Conservation (phyloP, 2,113 vertebrate genomes). For the Setophaga coronata region DNA sequence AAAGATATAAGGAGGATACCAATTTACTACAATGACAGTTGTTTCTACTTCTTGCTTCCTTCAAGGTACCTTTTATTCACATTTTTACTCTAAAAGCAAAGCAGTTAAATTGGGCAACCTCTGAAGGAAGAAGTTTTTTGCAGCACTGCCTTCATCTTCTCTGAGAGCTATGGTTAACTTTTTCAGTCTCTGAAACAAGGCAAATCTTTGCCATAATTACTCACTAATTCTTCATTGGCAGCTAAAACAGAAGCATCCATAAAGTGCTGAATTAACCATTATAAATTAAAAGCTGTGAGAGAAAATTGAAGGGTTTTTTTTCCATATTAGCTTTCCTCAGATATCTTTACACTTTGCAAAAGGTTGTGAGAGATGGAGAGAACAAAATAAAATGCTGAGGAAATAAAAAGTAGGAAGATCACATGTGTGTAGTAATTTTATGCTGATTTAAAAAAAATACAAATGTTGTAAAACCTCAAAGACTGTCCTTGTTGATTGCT, state of each 20-base stretch:
- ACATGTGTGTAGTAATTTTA: not conserved
- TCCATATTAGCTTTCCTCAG: not conserved
- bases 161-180: not conserved
- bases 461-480: not conserved
- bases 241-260: not conserved
- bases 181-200: not conserved
- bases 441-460: not conserved
- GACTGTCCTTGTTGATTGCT: not conserved
- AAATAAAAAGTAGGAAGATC: not conserved
- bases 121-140: not conserved
- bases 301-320: not conserved
- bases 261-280: not conserved
- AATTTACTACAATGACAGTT: not conserved
- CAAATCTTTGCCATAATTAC: not conserved
- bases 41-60: not conserved
- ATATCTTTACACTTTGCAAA: not conserved
- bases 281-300: not conserved
- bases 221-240: not conserved
- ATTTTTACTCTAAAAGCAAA: not conserved
- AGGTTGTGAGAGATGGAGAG: not conserved
- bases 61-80: not conserved
- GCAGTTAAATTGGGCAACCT: not conserved
- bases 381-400: not conserved
- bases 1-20: not conserved
- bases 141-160: not conserved